Conservation (phyloP, 2,888 invertebrate genomes). For the Synergus itoensis region DNA sequence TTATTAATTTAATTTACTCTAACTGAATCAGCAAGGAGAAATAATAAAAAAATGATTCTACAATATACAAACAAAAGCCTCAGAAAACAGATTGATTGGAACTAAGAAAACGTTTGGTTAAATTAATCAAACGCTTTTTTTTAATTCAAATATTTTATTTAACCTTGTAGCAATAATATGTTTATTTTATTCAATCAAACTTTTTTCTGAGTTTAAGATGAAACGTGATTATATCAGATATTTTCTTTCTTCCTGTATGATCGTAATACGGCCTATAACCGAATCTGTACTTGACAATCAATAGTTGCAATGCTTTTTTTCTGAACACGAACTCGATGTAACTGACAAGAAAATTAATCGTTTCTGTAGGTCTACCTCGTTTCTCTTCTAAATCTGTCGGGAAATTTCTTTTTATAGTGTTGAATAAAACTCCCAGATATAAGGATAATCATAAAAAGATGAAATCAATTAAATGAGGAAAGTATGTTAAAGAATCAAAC, state of each 20-base stretch:
- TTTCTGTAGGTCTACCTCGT: not conserved
- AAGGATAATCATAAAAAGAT: not conserved
- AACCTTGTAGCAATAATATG: too few species aligned
- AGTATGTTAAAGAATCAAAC: too few species aligned
- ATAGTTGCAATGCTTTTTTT: conserved; percentile 37
- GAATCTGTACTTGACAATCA: conserved; percentile 25
- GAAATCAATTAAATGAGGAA: not conserved
- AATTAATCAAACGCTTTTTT: too few species aligned
- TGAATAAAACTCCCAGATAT: not conserved
- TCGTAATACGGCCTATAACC: not conserved
- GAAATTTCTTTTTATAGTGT: not conserved
- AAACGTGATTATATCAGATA: not conserved
- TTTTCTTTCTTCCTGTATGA: not conserved
- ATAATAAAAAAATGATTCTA: too few species aligned
- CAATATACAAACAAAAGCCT: too few species aligned
- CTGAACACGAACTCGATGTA: not conserved
- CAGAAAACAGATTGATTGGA: too few species aligned
- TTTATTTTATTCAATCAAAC: too few species aligned
- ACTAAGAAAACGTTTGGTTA: too few species aligned
- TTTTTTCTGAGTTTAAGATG: too few species aligned
- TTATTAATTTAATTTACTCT: too few species aligned
- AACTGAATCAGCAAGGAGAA: too few species aligned
- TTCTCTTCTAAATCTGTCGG: not conserved
- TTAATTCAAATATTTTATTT: too few species aligned
- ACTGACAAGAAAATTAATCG: conserved; percentile 30